Evolutionary conservation across 2,113 vertebrate genomes (phyloP).

Genomic region (Chloropsis cyanopogon): DNA sequence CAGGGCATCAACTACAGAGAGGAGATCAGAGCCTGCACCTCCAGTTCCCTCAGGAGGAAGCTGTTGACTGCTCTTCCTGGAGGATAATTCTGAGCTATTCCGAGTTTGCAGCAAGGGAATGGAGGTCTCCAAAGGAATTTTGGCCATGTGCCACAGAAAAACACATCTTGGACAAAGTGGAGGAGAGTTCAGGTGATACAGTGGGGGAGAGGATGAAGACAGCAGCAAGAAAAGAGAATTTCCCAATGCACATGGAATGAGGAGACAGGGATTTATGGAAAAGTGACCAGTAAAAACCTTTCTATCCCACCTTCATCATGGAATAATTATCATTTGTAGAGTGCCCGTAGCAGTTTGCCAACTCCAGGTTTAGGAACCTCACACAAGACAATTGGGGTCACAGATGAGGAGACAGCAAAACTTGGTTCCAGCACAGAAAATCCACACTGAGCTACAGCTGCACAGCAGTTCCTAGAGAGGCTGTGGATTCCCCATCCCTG

Average conservation of each 20-base stretch:
- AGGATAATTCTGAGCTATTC: neutral
- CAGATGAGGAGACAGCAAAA: neutral
- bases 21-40: neutral
- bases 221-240: neutral
- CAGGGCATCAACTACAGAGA: neutral
- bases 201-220: neutral
- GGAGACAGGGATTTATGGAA: neutral
- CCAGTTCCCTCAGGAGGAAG: neutral
- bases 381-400: neutral
- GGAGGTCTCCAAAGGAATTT: neutral
- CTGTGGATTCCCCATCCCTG: neutral
- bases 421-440: neutral
- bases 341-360: accelerated
- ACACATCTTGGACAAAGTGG: neutral
- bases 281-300: neutral
- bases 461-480: neutral
- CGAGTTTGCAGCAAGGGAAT: neutral
- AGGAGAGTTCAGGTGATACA: neutral
- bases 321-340: neutral
- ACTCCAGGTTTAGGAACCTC: neutral
- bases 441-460: neutral
- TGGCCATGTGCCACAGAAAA: neutral
- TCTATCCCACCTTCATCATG: neutral
- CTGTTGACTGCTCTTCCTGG: accelerated
- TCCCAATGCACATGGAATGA: accelerated